Evolutionary conservation across 1,140 invertebrate genomes (phyloP), one percentile per base, ranked within the genome.

Genomic region (Drosophila leontia): DNA sequence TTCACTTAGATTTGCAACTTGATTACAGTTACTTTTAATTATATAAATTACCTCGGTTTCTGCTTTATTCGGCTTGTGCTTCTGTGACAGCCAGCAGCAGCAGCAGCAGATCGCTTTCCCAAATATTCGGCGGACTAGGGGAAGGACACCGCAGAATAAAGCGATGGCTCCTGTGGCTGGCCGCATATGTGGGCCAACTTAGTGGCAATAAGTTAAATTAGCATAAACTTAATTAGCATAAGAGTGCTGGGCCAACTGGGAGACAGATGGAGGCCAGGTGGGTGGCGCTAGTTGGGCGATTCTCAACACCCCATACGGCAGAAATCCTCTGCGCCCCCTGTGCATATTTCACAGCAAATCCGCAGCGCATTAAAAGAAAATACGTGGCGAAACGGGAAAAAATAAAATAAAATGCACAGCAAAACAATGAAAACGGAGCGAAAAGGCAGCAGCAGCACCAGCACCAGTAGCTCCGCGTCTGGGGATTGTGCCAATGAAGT

Each of bases 151-250:
- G 65, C 34, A 42, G 15, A 58, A 45, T 50, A 63, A 56, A 61
- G 47, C 53, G 69, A 58, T 44, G 64, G 77, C 64, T 63, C 72
- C 76, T 88, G 85, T 65, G 84, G 84, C 62, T 90, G 84, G 80
- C 84, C 84, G 84, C 84, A 88, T 88, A 88, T 88, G 84, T 88
- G 84, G 84, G 84, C 80, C 84, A 88, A 88, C 84, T 88, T 88
- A 88, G 84, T 88, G 81, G 84, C 85, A 84, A 88, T 88, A 88
- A 90, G 84, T 88, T 88, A 88, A 88, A 88, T 88, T 88, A 88
- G 84, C 85, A 88, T 88, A 88, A 88, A 88, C 84, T 90, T 88
- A 88, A 88, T 88, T 88, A 88, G 84, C 85, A 88, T 88, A 88
- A 88, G 87, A 88, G 84, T 88, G 84, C 75, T 68, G 84, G 85